Percentiles rank a stretch among this genome's conserved stretches.
These are phyloP conservation scores for Lepilemur ruficaudatus DNA, from an alignment of 2,797 vertebrate genomes.

Conservation along the genomic window DNA sequence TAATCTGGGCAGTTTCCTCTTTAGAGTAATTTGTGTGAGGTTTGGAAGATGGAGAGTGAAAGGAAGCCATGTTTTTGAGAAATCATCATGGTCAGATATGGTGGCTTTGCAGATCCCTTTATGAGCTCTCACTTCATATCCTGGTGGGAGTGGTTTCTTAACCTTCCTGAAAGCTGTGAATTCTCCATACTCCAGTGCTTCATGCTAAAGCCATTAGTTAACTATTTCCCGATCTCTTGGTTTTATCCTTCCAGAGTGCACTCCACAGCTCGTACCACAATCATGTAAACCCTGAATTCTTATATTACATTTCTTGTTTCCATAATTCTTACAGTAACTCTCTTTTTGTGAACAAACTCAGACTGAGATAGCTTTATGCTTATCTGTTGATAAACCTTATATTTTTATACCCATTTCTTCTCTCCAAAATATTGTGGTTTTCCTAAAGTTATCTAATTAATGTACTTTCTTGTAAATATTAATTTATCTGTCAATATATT, in stretches of 20 bases:
- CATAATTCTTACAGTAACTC: background rate
- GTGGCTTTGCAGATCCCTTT: background rate
- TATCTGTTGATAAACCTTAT: background rate
- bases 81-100: background rate
- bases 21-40: background rate
- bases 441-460: background rate
- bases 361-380: background rate
- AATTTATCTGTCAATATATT: background rate
- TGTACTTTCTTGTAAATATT: background rate
- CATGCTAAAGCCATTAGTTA: background rate
- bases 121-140: background rate
- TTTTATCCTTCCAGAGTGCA: background rate
- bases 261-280: background rate
- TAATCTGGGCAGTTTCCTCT: background rate
- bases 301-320: background rate
- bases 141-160: background rate
- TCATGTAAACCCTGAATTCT: background rate
- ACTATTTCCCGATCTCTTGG: background rate
- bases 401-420: slow-evolving; percentile 21
- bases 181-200: background rate
- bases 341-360: background rate
- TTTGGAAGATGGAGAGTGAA: background rate
- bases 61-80: background rate
- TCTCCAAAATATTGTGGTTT: background rate
- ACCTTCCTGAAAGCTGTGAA: background rate